A percentile compares a stretch with the other conserved stretches of the same genome.
phyloP scores from a whole-genome alignment of 2,888 invertebrate species.

The Clusia tigrina region DNA sequence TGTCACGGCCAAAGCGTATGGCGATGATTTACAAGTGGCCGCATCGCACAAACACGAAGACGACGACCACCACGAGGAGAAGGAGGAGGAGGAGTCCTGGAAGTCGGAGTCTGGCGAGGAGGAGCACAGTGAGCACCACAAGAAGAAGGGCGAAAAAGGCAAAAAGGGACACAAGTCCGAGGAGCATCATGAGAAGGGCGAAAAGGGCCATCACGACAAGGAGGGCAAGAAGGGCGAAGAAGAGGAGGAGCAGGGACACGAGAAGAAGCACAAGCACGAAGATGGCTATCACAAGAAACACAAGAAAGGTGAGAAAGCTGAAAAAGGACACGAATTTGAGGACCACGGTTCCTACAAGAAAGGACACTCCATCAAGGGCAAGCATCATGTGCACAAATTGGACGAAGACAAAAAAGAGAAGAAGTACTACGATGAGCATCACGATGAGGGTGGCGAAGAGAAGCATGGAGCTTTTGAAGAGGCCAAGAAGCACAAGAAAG shows the following conservation, averaged over 20 bases:
- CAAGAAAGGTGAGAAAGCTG: slow-evolving; percentile 67
- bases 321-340: slow-evolving; percentile 65
- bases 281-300: slow-evolving; percentile 65
- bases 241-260: slow-evolving; percentile 65
- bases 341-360: slow-evolving; percentile 78
- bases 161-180: slow-evolving; percentile 77
- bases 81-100: slow-evolving; percentile 50
- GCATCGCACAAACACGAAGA: slow-evolving; percentile 58
- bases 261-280: slow-evolving; percentile 67
- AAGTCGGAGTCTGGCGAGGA: slow-evolving; percentile 73
- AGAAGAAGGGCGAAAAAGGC: slow-evolving; percentile 74
- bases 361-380: slow-evolving; percentile 86
- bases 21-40: slow-evolving; percentile 56
- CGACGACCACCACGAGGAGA: slow-evolving; percentile 43
- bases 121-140: slow-evolving; percentile 72
- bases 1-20: neutral
- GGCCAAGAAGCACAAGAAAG: slow-evolving; percentile 82
- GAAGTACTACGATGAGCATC: slow-evolving; percentile 85
- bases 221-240: slow-evolving; percentile 67
- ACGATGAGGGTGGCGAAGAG: slow-evolving; percentile 81
- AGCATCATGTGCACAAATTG: slow-evolving; percentile 83
- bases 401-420: slow-evolving; percentile 89
- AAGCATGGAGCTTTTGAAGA: slow-evolving; percentile 84
- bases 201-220: slow-evolving; percentile 79
- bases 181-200: slow-evolving; percentile 72